A percentile compares a stretch with the other conserved stretches of the same genome.
phyloP scores from a whole-genome alignment of 2,888 invertebrate species.

The Euplagia quadripunctaria region DNA sequence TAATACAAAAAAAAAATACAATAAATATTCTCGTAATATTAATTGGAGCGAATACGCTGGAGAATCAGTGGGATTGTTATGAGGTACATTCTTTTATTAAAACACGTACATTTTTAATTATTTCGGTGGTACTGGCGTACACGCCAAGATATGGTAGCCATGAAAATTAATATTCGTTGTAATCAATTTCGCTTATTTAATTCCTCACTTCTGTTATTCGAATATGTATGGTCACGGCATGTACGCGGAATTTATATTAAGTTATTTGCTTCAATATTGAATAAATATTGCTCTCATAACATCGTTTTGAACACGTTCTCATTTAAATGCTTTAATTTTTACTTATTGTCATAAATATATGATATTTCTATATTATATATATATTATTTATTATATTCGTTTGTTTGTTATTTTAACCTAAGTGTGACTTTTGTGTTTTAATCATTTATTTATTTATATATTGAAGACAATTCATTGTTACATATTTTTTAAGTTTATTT shows the following conservation, averaged over 20 bases:
- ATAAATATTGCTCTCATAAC: too few relatives aligned
- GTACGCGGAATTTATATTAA: not conserved
- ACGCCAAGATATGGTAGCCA: not conserved
- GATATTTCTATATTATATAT: too few relatives aligned
- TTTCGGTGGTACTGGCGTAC: slow-evolving; percentile 20
- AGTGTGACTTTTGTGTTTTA: too few relatives aligned
- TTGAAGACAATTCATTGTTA: too few relatives aligned
- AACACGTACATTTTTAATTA: slow-evolving; percentile 62
- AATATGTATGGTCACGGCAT: not conserved
- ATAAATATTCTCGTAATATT: slow-evolving; percentile 34
- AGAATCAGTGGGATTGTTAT: slow-evolving; percentile 30
- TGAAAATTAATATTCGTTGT: slow-evolving; percentile 8
- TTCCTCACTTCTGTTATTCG: not conserved
- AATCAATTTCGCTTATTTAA: not conserved
- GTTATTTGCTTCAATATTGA: too few relatives aligned
- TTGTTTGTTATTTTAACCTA: too few relatives aligned
- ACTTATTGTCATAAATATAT: too few relatives aligned
- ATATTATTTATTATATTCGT: too few relatives aligned
- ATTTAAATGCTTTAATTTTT: too few relatives aligned
- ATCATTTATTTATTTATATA: too few relatives aligned
- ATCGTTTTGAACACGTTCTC: too few relatives aligned
- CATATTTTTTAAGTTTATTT: too few relatives aligned
- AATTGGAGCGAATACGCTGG: slow-evolving; percentile 40
- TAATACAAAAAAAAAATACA: slow-evolving; percentile 27
- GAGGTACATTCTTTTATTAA: slow-evolving; percentile 45